phyloP scores from a whole-genome alignment of 92 coral and sea anemone genomes.

The Hydrozoanthus gracilis region DNA sequence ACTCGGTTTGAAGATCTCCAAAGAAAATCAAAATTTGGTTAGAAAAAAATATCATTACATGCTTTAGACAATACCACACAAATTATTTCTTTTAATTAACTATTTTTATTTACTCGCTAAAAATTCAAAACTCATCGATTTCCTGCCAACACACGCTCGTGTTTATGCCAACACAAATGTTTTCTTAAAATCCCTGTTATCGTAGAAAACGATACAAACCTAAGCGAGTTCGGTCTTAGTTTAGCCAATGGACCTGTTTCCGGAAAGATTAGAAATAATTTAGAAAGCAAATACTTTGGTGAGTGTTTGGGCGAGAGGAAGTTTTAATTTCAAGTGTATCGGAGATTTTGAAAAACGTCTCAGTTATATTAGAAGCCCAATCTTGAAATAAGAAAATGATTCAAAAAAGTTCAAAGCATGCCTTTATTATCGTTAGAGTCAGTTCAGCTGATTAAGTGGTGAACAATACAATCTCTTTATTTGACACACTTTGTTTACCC shows the following conservation, averaged over 20 bases:
- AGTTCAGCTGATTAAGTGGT: constrained; percentile 45
- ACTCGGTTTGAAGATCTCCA: constrained; percentile 1
- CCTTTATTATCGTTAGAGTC: not conserved
- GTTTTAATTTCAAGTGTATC: constrained; percentile 37
- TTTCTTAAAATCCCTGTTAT: constrained; percentile 57
- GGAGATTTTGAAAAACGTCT: not conserved
- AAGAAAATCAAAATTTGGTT: not conserved
- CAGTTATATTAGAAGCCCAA: not conserved
- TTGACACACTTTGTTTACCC: constrained; percentile 60
- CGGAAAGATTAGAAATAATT: constrained; percentile 84
- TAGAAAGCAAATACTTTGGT: constrained; percentile 60
- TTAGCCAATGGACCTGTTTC: constrained; percentile 72
- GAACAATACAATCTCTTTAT: constrained; percentile 45
- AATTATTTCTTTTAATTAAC: constrained; percentile 26
- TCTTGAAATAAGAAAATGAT: not conserved
- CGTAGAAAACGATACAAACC: constrained; percentile 53
- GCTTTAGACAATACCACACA: not conserved
- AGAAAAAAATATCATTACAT: not conserved
- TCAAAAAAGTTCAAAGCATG: constrained; percentile 41
- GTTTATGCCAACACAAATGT: constrained; percentile 54
- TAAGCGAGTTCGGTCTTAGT: constrained; percentile 61
- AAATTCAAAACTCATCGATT: constrained; percentile 7
- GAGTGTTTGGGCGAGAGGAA: constrained; percentile 43
- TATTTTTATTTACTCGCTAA: constrained; percentile 42
- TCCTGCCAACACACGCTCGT: constrained; percentile 35